Conservation (phyloP, 2,113 vertebrate genomes). For the Machaerirhynchus nigripectus region DNA sequence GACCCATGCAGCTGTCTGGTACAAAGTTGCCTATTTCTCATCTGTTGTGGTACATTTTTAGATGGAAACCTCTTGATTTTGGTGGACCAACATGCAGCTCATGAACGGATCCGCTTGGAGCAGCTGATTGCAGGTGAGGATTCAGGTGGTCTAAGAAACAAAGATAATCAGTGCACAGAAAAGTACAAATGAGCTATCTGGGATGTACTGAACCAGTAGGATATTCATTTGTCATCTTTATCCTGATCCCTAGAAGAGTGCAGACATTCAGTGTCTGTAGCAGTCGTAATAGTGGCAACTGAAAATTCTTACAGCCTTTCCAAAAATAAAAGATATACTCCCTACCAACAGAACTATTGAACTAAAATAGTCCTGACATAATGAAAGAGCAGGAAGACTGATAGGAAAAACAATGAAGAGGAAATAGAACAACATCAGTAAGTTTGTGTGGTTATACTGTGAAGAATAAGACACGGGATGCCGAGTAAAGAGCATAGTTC, state of each 20-base stretch:
- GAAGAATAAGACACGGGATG: background rate
- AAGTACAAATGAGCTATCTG: background rate
- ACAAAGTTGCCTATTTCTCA: background rate
- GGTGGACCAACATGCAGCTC: constrained; percentile 96
- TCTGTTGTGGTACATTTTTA: constrained; percentile 30
- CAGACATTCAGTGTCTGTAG: background rate
- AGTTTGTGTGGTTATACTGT: background rate
- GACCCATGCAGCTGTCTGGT: background rate
- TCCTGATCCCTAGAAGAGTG: background rate
- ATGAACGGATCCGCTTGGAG: constrained; percentile 93
- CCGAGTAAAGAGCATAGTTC: background rate
- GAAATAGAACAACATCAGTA: constrained; percentile 34
- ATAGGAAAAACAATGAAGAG: constrained; percentile 46
- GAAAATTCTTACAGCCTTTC: background rate
- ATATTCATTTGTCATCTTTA: background rate
- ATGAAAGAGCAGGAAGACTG: constrained; percentile 43
- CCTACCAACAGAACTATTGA: background rate
- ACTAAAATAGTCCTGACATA: constrained; percentile 39
- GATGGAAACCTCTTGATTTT: constrained; percentile 89
- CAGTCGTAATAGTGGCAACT: background rate
- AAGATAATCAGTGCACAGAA: background rate
- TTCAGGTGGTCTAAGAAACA: background rate
- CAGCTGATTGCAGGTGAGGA: constrained; percentile 85
- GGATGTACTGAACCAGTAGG: background rate
- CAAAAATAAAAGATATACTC: background rate